phyloP scores from a whole-genome alignment of 1,140 invertebrate genomes.

The Drosophila pectinifera region DNA sequence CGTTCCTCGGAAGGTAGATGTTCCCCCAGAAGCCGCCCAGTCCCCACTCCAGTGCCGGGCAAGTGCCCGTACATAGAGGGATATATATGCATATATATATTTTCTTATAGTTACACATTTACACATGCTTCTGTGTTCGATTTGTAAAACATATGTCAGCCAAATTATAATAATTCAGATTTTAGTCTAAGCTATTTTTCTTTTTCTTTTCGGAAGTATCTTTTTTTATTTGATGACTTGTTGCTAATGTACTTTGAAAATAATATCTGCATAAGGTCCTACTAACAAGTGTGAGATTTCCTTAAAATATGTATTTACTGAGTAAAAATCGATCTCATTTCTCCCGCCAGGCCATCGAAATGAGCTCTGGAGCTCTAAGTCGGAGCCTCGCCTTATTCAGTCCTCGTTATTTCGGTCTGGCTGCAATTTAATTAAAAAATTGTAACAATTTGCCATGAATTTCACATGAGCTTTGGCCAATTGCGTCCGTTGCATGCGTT shows the following conservation, averaged over 20 bases:
- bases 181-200: too few species aligned
- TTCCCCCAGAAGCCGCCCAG: conserved; percentile 8
- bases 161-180: too few species aligned
- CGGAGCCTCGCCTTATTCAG: not conserved
- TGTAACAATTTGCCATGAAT: conserved; percentile 65
- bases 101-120: not conserved
- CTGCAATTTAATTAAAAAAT: conserved; percentile 58
- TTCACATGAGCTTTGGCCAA: conserved; percentile 62
- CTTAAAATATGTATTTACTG: not conserved
- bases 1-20: conserved; percentile 37
- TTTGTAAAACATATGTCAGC: not conserved
- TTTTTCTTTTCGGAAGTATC: too few species aligned
- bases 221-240: too few species aligned
- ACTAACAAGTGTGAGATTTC: too few species aligned
- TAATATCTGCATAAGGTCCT: too few species aligned
- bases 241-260: too few species aligned
- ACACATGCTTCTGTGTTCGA: conserved; percentile 1
- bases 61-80: conserved; percentile 18
- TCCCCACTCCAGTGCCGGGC: conserved; percentile 3
- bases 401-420: conserved; percentile 14
- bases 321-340: not conserved
- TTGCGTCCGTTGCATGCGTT: conserved; percentile 60
- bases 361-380: too few species aligned
- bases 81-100: conserved; percentile 1
- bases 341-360: not conserved